These are phyloP conservation scores for Ranitomeya variabilis DNA, from an alignment of 2,113 vertebrate genomes.

Conservation along the genomic window DNA sequence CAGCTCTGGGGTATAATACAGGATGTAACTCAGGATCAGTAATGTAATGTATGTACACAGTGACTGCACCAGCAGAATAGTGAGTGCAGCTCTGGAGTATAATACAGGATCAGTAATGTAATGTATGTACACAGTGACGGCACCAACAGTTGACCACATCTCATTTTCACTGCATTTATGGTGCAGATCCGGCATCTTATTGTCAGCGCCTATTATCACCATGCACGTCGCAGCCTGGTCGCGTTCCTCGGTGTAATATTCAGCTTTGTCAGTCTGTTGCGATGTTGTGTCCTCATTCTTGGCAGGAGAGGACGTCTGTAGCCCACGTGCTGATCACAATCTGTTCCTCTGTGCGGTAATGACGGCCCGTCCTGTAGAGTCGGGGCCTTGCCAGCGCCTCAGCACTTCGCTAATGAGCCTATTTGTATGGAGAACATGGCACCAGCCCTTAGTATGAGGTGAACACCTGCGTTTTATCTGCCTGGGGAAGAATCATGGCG, in stretches of 20 bases:
- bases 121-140: too few relatives aligned
- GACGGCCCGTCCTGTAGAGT: neutral
- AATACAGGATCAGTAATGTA: too few relatives aligned
- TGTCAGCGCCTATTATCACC: neutral
- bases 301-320: neutral
- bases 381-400: neutral
- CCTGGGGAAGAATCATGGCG: neutral
- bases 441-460: neutral
- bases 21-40: too few relatives aligned
- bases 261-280: neutral
- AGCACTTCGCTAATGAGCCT: neutral
- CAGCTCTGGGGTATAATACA: too few relatives aligned
- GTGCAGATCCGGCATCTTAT: neutral
- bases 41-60: too few relatives aligned
- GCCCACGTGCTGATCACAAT: neutral
- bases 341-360: conserved; percentile 13
- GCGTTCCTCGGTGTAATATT: neutral
- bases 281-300: neutral
- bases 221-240: neutral
- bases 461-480: neutral
- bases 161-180: neutral
- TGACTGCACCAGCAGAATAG: too few relatives aligned
- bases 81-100: too few relatives aligned
- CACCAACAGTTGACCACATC: too few relatives aligned
- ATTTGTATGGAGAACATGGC: neutral